Conservation (phyloP, 2,113 vertebrate genomes). For the Podiceps cristatus region DNA sequence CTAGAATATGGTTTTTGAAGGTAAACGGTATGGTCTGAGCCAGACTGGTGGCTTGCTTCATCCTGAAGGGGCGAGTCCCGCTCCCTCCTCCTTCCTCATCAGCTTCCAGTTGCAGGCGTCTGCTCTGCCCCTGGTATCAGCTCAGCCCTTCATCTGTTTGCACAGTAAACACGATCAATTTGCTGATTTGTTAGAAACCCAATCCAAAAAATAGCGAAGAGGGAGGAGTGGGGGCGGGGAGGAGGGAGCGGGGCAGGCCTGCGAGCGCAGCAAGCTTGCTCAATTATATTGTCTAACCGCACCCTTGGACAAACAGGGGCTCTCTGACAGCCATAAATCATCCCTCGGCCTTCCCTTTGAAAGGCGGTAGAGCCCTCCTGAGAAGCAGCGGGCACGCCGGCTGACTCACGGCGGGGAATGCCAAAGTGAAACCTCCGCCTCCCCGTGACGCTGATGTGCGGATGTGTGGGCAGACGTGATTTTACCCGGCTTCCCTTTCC, state of each 20-base stretch:
- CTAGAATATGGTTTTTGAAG: background rate
- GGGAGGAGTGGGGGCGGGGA: background rate
- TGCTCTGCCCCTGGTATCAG: background rate
- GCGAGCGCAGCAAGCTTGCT: background rate
- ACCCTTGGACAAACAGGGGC: background rate
- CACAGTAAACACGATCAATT: background rate
- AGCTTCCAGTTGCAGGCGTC: background rate
- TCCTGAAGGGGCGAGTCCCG: fast-evolving
- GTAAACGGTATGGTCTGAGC: background rate
- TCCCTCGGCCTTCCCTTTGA: fast-evolving
- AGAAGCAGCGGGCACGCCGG: background rate
- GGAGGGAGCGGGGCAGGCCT: background rate
- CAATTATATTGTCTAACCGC: background rate
- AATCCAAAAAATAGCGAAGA: background rate
- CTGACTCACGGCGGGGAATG: background rate
- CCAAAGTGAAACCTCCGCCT: background rate
- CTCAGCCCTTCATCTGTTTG: background rate
- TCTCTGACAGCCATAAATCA: background rate
- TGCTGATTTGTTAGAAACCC: background rate
- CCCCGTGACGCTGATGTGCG: fast-evolving
- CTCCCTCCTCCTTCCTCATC: background rate
- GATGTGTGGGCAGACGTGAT: fast-evolving
- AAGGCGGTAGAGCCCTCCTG: background rate
- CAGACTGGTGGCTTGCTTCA: background rate
- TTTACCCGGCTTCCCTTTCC: background rate